Evolutionary conservation across 2,797 vertebrate species (phyloP), one percentile per base, ranked within the genome.

Genomic region (Remorina albescens): DNA sequence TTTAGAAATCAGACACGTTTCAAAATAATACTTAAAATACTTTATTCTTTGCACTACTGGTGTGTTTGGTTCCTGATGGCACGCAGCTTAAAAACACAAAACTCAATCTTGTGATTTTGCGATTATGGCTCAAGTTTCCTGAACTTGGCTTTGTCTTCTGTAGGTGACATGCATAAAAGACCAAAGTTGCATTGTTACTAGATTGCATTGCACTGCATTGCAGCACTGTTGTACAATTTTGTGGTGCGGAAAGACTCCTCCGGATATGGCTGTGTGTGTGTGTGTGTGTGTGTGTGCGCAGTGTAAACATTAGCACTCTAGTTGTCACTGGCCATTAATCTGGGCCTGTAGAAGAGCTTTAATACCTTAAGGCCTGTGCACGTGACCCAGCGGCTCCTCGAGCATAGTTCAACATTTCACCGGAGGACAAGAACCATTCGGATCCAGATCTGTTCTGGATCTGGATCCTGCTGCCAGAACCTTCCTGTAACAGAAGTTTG

Each of bases 271-370:
- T 51, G n/a, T 51, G 13, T 26, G 42, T 28, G 58, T 39, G 69
- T 11, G 39, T 59, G 25, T 10, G 3, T 16, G 10, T 34, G n/a
- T 51, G 13, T 26, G 42, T 28, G 58, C 36, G 69, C 23, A 49
- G 55, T 86, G 87, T 84, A 88, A 89, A 89, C 87, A 80, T 82
- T 81, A 81, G 73, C 85, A 87, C 87, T 75, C 51, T 9, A 25
- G 67, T 53, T 81, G 69, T 64, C 53, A 74, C 61, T 54, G 53
- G 64, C 58, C 58, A 2, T 78, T 26, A 18, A 1, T 34, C 28
- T 46, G 51, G 39, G 69, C 78, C 59, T 36, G 26, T 25, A 9
- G 16, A 66, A 12, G 50, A 60, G 59, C 18, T 11, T 54, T 50
- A 57, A 72, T 63, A 36, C 65, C 34, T 59, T 73, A 78, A 67